Evolutionary conservation across 2,113 vertebrate genomes (phyloP).

Genomic region (Caretta caretta): DNA sequence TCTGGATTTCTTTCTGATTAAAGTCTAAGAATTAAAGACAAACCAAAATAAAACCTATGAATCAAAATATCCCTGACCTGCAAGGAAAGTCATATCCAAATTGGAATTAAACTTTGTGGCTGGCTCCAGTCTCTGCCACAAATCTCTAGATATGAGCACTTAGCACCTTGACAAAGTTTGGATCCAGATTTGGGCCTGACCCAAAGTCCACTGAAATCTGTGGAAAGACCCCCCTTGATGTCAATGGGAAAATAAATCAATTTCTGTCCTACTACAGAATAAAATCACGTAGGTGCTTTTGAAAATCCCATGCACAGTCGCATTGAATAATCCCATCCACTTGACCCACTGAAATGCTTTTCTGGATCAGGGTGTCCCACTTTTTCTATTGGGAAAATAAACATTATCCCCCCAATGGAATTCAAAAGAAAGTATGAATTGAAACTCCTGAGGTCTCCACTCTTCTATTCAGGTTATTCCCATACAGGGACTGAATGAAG

Average conservation of each 20-base stretch:
- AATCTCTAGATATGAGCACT: not conserved
- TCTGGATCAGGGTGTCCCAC: not conserved
- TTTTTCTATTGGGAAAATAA: not conserved
- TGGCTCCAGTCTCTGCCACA: not conserved
- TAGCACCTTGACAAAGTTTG: not conserved
- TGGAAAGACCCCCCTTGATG: not conserved
- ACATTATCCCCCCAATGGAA: not conserved
- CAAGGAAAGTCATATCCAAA: not conserved
- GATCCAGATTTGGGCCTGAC: not conserved
- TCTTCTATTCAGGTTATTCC: not conserved
- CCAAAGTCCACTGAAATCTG: not conserved
- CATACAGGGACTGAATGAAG: not conserved
- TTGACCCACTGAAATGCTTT: not conserved
- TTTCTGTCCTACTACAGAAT: not conserved
- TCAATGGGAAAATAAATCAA: not conserved
- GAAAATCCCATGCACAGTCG: not conserved
- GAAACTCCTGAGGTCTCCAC: not conserved
- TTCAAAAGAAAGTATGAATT: not conserved
- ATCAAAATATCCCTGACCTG: not conserved
- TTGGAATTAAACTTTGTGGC: not conserved
- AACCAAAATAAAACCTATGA: not conserved
- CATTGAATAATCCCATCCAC: not conserved
- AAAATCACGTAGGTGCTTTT: not conserved
- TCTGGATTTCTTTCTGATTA: not conserved
- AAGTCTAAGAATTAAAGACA: fast-evolving